Evolutionary conservation across 2,888 invertebrate species (phyloP).

Genomic region (Dastarcus helophoroides): DNA sequence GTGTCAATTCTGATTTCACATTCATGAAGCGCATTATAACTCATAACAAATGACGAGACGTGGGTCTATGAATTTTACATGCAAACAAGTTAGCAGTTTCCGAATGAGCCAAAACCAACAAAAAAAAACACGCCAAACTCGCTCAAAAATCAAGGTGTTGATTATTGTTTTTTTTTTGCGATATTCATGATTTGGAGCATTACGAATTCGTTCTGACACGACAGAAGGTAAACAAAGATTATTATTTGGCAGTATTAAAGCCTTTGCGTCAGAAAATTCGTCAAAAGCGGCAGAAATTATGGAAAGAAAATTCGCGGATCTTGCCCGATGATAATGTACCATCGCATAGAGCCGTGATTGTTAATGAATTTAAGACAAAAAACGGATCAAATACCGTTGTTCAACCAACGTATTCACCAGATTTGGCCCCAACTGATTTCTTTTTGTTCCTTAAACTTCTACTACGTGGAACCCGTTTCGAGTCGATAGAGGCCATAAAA

Average conservation of each 20-base stretch:
- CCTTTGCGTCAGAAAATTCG: conserved; percentile 5
- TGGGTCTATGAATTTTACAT: no score
- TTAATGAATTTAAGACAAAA: background rate
- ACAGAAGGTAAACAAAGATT: conserved; percentile 2
- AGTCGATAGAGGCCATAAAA: conserved; percentile 3
- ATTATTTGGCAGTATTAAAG: conserved; percentile 4
- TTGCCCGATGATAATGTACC: conserved; percentile 5
- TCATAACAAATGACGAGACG: no score
- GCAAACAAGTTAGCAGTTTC: no score
- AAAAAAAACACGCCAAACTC: no score
- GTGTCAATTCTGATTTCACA: no score
- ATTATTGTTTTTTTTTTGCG: no score
- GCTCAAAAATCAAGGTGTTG: no score
- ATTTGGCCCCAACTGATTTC: conserved; percentile 2
- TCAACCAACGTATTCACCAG: conserved; percentile 3
- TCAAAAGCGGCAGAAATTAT: conserved; percentile 4
- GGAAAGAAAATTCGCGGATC: conserved; percentile 5
- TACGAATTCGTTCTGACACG: background rate
- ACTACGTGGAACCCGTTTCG: background rate
- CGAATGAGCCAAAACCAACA: no score
- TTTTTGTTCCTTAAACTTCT: conserved; percentile 2
- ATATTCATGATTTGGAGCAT: no score
- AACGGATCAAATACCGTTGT: background rate
- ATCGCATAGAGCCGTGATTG: background rate
- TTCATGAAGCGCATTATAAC: no score